Evolutionary conservation across 2,888 invertebrate genomes (phyloP).

Genomic region (Pinctada fucata): DNA sequence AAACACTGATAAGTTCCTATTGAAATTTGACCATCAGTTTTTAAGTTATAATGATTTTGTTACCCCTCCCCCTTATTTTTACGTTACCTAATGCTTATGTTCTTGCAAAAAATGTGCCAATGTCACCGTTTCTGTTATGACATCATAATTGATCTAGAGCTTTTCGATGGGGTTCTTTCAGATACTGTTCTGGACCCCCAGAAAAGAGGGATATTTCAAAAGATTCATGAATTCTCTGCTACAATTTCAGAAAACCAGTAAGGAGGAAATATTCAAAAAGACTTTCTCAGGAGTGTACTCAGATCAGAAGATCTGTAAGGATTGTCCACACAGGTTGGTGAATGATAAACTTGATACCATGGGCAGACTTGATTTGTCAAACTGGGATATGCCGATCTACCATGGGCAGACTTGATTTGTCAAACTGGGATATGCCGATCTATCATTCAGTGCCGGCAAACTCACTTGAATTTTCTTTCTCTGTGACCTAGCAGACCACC

Average conservation of each 20-base stretch:
- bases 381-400: neutral
- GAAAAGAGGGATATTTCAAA: too few relatives aligned
- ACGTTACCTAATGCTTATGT: too few relatives aligned
- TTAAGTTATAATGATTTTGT: too few relatives aligned
- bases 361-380: neutral
- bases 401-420: neutral
- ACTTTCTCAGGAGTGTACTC: constrained; percentile 79
- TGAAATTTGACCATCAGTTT: too few relatives aligned
- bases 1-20: too few relatives aligned
- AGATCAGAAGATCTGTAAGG: constrained; percentile 80
- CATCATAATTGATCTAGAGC: too few relatives aligned
- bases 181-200: too few relatives aligned
- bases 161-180: too few relatives aligned
- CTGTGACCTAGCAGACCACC: neutral
- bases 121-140: too few relatives aligned
- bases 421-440: neutral
- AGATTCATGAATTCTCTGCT: too few relatives aligned
- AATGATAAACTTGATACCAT: neutral
- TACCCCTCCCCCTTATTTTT: too few relatives aligned
- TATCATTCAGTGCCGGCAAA: neutral
- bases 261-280: constrained; percentile 77
- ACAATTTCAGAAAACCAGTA: constrained; percentile 72
- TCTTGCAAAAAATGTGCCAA: too few relatives aligned
- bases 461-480: neutral
- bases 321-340: constrained; percentile 78